Percentiles rank a stretch among this genome's conserved stretches.
Evolutionary conservation across 2,797 vertebrate genomes (phyloP).

Genomic region (Cichlasoma orientale): DNA sequence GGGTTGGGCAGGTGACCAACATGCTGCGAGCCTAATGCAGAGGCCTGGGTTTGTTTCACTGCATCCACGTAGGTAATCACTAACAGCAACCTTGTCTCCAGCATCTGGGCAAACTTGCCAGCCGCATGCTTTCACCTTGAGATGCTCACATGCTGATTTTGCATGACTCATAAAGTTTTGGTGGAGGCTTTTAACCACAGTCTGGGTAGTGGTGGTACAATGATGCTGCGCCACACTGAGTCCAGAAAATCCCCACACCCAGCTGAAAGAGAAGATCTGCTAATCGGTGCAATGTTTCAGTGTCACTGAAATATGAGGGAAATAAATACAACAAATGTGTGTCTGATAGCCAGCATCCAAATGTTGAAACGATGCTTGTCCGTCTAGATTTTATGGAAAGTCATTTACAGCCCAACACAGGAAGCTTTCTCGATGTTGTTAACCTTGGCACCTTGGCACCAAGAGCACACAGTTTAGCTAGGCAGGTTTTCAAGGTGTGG

Average conservation of each 20-base stretch:
- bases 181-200: not conserved
- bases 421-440: slow-evolving; percentile 14
- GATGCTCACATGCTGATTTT: slow-evolving; percentile 9
- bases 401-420: not conserved
- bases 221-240: slow-evolving; percentile 2
- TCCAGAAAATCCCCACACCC: not conserved
- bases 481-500: slow-evolving; percentile 44
- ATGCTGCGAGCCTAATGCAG: not conserved
- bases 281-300: slow-evolving; percentile 13
- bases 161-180: not conserved
- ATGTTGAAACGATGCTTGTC: slow-evolving; percentile 31
- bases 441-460: slow-evolving; percentile 47
- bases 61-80: slow-evolving; percentile 26
- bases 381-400: slow-evolving; percentile 41
- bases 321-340: slow-evolving; percentile 28
- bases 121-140: slow-evolving; percentile 1
- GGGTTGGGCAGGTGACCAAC: not conserved
- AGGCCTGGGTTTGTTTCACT: not conserved
- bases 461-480: slow-evolving; percentile 27
- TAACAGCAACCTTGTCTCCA: slow-evolving; percentile 15
- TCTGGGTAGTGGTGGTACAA: not conserved
- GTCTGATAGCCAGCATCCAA: slow-evolving; percentile 42
- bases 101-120: slow-evolving; percentile 30
- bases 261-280: slow-evolving; percentile 13
- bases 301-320: slow-evolving; percentile 31